phyloP scores from a whole-genome alignment of 2,113 vertebrate genomes.

The Mellivora capensis region DNA sequence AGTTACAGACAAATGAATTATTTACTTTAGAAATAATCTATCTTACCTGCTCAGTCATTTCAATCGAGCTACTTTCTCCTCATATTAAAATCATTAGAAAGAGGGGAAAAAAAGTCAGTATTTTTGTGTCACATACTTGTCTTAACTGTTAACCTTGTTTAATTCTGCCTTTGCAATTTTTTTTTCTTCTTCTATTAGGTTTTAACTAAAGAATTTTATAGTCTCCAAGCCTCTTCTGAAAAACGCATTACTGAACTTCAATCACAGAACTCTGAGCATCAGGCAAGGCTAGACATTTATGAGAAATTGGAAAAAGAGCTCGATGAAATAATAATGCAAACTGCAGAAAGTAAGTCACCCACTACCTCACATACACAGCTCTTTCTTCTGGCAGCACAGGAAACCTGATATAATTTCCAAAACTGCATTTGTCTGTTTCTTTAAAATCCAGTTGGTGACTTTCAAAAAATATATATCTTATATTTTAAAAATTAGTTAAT shows the following conservation, averaged over 20 bases:
- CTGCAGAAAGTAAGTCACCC: slow-evolving; percentile 92
- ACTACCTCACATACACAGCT: neutral
- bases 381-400: slow-evolving; percentile 10
- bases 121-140: neutral
- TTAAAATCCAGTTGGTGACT: neutral
- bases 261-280: slow-evolving; percentile 90
- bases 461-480: neutral
- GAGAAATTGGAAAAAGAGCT: slow-evolving; percentile 95
- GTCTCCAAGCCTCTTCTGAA: slow-evolving; percentile 94
- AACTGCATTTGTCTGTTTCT: neutral
- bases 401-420: neutral
- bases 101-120: neutral
- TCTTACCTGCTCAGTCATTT: neutral
- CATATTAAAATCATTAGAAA: slow-evolving; percentile 23
- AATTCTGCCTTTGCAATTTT: slow-evolving; percentile 42
- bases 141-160: neutral
- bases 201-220: slow-evolving; percentile 97
- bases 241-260: slow-evolving; percentile 91
- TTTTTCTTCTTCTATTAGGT: slow-evolving; percentile 82
- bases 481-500: slow-evolving; percentile 52
- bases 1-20: neutral
- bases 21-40: neutral
- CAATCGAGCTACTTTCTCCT: slow-evolving; percentile 23
- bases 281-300: slow-evolving; percentile 90
- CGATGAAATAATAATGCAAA: slow-evolving; percentile 96